Base-by-base conservation (phyloP, 1,140 invertebrate genomes). In the Eueides isabella region DNA sequence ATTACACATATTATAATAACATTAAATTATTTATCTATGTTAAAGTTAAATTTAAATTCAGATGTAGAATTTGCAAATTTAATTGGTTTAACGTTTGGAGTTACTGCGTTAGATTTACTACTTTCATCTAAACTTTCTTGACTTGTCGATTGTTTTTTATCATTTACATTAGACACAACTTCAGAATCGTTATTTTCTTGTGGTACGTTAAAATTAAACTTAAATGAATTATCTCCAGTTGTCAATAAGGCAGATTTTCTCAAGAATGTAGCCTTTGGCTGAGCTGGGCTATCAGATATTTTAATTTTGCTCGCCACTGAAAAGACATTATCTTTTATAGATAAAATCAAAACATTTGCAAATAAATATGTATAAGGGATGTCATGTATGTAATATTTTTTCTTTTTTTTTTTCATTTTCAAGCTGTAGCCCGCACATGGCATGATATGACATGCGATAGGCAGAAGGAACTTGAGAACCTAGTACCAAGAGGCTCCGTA, bases 221-320 rank as follows among this genome's bases (percentile, higher is more conserved):
- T 82, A 82, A 92, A 92, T 41, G 88, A 84, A 69, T 71, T 86
- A 76, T 92, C 81, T 5, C 91, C 90, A 5, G 84, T 91, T 44
- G 87, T 84, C 62, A 87, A 75, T 82, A 92, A 92, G 74, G 80
- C 85, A 28, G 90, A 92, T 79, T 92, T 92, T 75, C 91, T 85
- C 71, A 92, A 76, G 85, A 91, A 92, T 80, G 86, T 92, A 76
- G 91, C 91, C 80, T 92, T 92, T 64, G 91, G 89, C 75, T 88
- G 85, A 28, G 81, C 80, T 30, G 87, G 84, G 67, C 76, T 83
- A 48, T 92, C 91, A 64, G 85, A 80, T 75, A 92, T 92, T 80
- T 92, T 92, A 76, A 92, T 92, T 88, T 92, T 92, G 80, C 89
- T 92, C 74, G 89, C 82, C 90, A 92, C 91, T 92, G 90, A 75